These are phyloP conservation scores for Xenopus petersii DNA, from an alignment of 2,797 vertebrate species.

Conservation along the genomic window DNA sequence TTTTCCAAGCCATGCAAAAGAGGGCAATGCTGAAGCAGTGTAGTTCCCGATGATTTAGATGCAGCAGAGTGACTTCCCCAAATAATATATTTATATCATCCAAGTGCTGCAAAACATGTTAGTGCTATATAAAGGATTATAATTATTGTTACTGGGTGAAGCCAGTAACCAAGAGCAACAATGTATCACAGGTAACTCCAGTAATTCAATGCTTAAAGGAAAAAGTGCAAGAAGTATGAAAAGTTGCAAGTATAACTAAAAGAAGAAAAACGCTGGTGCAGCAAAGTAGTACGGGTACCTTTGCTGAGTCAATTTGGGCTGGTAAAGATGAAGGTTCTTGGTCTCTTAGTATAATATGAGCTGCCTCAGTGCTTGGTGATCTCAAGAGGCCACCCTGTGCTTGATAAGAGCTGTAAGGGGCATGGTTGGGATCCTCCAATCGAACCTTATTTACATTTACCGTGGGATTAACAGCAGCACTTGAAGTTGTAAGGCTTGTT, in stretches of 20 bases:
- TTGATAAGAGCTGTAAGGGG: slow-evolving; percentile 77
- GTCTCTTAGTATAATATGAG: slow-evolving; percentile 85
- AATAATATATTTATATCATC: slow-evolving; percentile 23
- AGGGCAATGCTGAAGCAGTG: slow-evolving; percentile 44
- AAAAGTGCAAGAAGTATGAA: slow-evolving; percentile 52
- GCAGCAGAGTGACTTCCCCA: slow-evolving; percentile 52
- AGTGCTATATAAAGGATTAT: too few relatives aligned
- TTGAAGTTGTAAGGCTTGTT: slow-evolving; percentile 78
- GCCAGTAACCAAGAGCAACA: not conserved
- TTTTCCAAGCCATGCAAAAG: slow-evolving; percentile 68
- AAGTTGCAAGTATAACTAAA: slow-evolving; percentile 62
- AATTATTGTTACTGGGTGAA: slow-evolving; percentile 28
- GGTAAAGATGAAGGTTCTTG: slow-evolving; percentile 77
- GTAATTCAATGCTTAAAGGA: slow-evolving; percentile 28
- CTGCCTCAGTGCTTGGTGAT: slow-evolving; percentile 85
- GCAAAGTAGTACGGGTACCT: slow-evolving; percentile 79
- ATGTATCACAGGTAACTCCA: slow-evolving; percentile 17
- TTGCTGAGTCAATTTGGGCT: slow-evolving; percentile 84
- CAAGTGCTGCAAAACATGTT: not conserved
- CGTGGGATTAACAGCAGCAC: slow-evolving; percentile 82
- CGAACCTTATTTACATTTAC: slow-evolving; percentile 82
- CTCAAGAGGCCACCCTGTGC: slow-evolving; percentile 84
- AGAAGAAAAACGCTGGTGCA: slow-evolving; percentile 62
- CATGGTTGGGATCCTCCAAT: slow-evolving; percentile 83
- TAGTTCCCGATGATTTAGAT: slow-evolving; percentile 54